phyloP scores from a whole-genome alignment of 2,888 invertebrate genomes.

The Choristoneura rosaceana region DNA sequence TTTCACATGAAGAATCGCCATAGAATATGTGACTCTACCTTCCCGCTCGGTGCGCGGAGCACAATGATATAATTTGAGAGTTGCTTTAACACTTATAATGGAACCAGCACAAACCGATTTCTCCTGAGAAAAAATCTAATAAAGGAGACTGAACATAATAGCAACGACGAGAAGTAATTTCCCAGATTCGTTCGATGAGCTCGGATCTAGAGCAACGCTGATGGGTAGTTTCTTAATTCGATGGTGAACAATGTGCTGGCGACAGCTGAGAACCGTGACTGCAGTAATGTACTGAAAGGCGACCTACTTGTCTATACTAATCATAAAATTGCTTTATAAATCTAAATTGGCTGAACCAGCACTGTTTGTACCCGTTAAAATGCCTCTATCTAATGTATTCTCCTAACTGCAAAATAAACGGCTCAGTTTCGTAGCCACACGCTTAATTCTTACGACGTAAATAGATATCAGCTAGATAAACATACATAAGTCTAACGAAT shows the following conservation, averaged over 20 bases:
- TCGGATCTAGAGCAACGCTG: constrained; percentile 66
- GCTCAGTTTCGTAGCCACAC: background rate
- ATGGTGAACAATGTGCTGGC: constrained; percentile 58
- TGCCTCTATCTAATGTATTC: background rate
- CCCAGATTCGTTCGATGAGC: constrained; percentile 71
- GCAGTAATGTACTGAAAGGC: constrained; percentile 58
- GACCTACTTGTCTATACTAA: constrained; percentile 62
- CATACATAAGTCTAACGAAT: constrained; percentile 53
- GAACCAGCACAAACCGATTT: constrained; percentile 67
- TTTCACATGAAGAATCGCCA: constrained; percentile 1
- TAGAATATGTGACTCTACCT: constrained; percentile 9
- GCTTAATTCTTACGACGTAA: constrained; percentile 23
- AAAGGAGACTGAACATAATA: constrained; percentile 67
- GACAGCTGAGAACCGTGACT: constrained; percentile 50
- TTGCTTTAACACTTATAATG: constrained; percentile 55
- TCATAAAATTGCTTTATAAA: constrained; percentile 18
- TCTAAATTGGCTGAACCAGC: background rate
- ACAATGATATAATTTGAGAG: constrained; percentile 36
- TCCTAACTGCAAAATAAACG: constrained; percentile 12
- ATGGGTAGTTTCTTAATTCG: constrained; percentile 68
- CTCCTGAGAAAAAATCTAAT: constrained; percentile 66
- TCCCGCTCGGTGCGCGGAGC: constrained; percentile 3
- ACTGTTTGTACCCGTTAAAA: constrained; percentile 22
- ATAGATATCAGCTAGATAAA: constrained; percentile 43
- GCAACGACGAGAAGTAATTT: constrained; percentile 71